These are phyloP conservation scores for Dolichoris vasculosae DNA, from an alignment of 1,140 invertebrate species.

Conservation along the genomic window DNA sequence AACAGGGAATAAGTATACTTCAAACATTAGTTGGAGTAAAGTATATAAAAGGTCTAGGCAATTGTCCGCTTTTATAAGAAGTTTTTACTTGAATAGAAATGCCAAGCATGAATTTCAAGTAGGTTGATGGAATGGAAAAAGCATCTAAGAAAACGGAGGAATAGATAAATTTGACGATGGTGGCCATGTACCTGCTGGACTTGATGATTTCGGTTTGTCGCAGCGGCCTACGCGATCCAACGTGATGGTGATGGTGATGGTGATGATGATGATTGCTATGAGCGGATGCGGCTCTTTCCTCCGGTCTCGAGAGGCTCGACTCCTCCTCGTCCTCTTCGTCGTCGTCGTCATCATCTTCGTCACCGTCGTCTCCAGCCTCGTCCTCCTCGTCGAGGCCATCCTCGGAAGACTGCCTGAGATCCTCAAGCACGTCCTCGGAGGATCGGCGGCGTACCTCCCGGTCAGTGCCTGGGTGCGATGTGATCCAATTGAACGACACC, in stretches of 20 bases:
- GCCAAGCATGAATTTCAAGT: too few relatives aligned
- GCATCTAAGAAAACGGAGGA: too few relatives aligned
- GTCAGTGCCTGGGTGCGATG: slow-evolving; percentile 77
- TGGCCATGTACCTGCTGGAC: slow-evolving; percentile 57
- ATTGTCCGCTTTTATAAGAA: too few relatives aligned
- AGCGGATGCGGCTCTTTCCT: slow-evolving; percentile 54
- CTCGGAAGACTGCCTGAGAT: slow-evolving; percentile 77
- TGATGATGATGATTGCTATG: slow-evolving; percentile 37
- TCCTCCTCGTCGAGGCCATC: slow-evolving; percentile 61
- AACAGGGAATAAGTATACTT: too few relatives aligned
- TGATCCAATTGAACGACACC: slow-evolving; percentile 76
- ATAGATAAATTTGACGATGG: background rate
- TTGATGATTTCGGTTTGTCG: slow-evolving; percentile 72
- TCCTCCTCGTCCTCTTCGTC: slow-evolving; percentile 29
- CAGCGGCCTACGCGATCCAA: slow-evolving; percentile 56
- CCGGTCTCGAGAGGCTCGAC: slow-evolving; percentile 44
- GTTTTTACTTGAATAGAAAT: too few relatives aligned
- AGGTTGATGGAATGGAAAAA: too few relatives aligned
- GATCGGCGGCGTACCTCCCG: background rate
- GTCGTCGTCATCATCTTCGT: slow-evolving; percentile 32
- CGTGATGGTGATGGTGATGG: slow-evolving; percentile 56
- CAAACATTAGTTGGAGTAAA: too few relatives aligned
- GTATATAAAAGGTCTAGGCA: too few relatives aligned
- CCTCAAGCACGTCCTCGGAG: slow-evolving; percentile 83
- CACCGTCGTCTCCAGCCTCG: slow-evolving; percentile 44